Conservation (phyloP, 2,113 vertebrate genomes). For the Melanotaenia duboulayi region DNA sequence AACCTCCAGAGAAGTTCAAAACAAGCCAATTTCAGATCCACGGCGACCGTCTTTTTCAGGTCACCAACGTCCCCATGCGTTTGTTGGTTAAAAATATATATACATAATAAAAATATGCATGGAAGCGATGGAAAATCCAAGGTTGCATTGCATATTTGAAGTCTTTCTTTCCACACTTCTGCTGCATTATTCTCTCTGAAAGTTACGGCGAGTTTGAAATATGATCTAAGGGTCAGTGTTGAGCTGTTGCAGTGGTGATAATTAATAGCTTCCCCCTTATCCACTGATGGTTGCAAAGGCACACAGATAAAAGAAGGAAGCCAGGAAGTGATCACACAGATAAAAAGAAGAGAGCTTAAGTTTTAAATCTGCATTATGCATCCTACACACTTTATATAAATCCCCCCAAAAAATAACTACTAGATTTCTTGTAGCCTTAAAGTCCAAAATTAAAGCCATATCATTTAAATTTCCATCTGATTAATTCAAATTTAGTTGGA, state of each 20-base stretch:
- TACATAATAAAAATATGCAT: slow-evolving; percentile 20
- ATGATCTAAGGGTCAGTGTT: slow-evolving; percentile 24
- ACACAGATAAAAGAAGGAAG: neutral
- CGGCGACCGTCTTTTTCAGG: neutral
- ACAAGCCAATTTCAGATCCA: neutral
- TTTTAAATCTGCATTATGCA: neutral
- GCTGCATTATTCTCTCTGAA: slow-evolving; percentile 37
- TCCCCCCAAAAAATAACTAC: neutral
- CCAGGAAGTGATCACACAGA: neutral
- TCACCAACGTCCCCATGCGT: neutral
- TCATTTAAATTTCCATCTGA: too few relatives aligned
- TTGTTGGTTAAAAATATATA: slow-evolving; percentile 25
- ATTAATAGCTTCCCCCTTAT: slow-evolving; percentile 45
- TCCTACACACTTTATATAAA: neutral
- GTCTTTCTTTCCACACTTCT: slow-evolving; percentile 13
- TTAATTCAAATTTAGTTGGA: too few relatives aligned
- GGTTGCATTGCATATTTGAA: slow-evolving; percentile 37
- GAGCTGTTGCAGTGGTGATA: neutral
- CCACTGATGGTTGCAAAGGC: slow-evolving; percentile 38
- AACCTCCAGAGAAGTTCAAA: too few relatives aligned
- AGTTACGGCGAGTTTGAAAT: slow-evolving; percentile 45
- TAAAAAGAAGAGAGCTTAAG: neutral
- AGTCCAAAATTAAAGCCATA: too few relatives aligned
- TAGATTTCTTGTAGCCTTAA: too few relatives aligned
- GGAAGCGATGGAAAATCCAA: slow-evolving; percentile 19